phyloP scores from a whole-genome alignment of 2,113 vertebrate species.

The Holacanthus passer region DNA sequence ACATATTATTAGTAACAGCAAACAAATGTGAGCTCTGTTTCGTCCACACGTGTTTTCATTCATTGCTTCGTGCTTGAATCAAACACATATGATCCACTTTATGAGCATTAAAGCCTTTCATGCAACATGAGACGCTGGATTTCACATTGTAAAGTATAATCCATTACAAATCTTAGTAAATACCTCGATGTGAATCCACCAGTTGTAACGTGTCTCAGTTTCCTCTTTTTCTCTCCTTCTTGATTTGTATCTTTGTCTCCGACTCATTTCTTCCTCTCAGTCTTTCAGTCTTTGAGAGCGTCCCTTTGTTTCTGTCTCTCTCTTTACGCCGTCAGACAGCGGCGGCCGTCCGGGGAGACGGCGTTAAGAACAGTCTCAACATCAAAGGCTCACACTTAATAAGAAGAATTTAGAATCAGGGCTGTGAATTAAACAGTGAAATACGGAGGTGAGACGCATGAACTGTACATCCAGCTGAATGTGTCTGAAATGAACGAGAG shows the following conservation, averaged over 20 bases:
- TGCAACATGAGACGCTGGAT: too few relatives aligned
- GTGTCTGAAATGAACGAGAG: neutral
- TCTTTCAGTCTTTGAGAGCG: neutral
- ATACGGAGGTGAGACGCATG: neutral
- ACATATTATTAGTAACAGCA: neutral
- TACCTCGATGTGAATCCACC: too few relatives aligned
- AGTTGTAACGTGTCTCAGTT: neutral
- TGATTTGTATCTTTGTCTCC: neutral
- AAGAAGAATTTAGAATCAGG: neutral
- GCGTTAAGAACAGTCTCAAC: conserved; percentile 32
- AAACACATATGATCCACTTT: neutral
- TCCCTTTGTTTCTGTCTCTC: neutral
- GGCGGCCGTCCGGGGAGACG: conserved; percentile 43
- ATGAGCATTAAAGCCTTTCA: neutral
- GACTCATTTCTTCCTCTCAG: neutral
- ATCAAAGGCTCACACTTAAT: conserved; percentile 48
- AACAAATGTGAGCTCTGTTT: neutral
- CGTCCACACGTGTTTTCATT: neutral
- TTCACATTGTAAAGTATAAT: neutral
- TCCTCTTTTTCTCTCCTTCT: neutral
- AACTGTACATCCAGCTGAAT: neutral
- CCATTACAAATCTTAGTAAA: neutral
- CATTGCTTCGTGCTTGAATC: conserved; percentile 15
- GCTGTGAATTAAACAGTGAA: conserved; percentile 43
- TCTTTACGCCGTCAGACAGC: neutral